Base-by-base conservation (phyloP, 2,888 invertebrate genomes). In the Netelia virgata region DNA sequence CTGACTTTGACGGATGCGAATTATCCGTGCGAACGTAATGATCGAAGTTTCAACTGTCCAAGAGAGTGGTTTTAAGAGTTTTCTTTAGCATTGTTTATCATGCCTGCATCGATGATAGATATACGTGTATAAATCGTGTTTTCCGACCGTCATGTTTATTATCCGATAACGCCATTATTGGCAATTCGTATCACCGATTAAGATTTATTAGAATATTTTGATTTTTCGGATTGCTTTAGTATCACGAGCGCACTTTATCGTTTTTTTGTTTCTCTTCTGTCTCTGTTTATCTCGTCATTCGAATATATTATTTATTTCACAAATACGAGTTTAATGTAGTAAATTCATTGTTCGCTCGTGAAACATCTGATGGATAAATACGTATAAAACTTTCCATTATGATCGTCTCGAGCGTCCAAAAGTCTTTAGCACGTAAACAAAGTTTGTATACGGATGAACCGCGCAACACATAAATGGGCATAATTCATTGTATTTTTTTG, bases 391-490 rank as follows among this genome's bases (percentile, higher is more conserved):
- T 79, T 53, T 55, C 50, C 63, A 20, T 79, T 72, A 28, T 53
- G 50, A 59, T 23, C 55, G 47, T 57, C 23, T 55, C 72, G 57
- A 79, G 72, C 43, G 63, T 63, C 78, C 61, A 55, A 55, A 47
- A 57, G 23, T 73, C 55, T 72, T 79, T 72, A 79, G 53, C 73
- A 73, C 41, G 55, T 73, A 57, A 77, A 47, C 41, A 47, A 55
- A 1, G 43, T 53, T 61, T 41, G 18, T 16, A 63, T 11, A 73
- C 55, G 11, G 57, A 59, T 36, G 14, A 47, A 66, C 43, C 47
- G 57, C 57, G 50, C 23, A 69, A 53, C 36, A 36, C 9, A 55
- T 8, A 16, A 16, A 18, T 47, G 47, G 14, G 14, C 11, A 47
- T 14, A 47, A 47, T 47, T 3, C 11, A 14, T 14, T 47, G 47